Conservation (phyloP, 1,140 invertebrate species). For the Drosophila takahashii region DNA sequence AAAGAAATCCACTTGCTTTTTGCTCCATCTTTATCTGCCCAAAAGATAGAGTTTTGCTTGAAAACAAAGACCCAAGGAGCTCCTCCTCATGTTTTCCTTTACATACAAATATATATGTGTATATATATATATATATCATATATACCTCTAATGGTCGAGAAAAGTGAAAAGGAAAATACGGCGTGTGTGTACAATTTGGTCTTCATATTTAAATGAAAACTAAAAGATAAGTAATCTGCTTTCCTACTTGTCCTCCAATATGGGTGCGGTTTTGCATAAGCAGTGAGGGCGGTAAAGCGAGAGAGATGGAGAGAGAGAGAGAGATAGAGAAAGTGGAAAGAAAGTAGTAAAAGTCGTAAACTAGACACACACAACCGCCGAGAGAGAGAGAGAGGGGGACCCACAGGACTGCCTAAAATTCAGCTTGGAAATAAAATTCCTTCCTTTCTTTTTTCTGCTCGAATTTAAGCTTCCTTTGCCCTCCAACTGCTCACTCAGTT, state of each 20-base stretch:
- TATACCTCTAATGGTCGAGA: not conserved
- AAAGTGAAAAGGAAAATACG: conserved; percentile 18
- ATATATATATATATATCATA: not conserved
- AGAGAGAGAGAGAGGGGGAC: not conserved
- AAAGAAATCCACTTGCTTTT: conserved; percentile 37
- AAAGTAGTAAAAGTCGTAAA: conserved; percentile 58
- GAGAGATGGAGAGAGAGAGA: not conserved
- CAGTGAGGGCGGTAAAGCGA: not conserved
- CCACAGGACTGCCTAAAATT: conserved; percentile 48
- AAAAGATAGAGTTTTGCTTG: conserved; percentile 16
- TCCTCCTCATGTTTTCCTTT: not conserved
- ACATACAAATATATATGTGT: not conserved
- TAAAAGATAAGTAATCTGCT: conserved; percentile 78
- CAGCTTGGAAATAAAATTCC: conserved; percentile 41
- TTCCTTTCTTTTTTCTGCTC: conserved; percentile 10
- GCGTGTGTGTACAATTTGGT: conserved; percentile 59
- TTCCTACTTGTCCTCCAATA: conserved; percentile 43
- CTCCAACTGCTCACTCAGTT: conserved; percentile 46
- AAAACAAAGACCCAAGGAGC: conserved; percentile 13
- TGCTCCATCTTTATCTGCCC: conserved; percentile 9
- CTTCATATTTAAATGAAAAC: conserved; percentile 79
- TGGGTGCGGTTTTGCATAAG: conserved; percentile 71
- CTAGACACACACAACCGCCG: conserved; percentile 31
- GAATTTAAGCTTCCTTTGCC: conserved; percentile 14
- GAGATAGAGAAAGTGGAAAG: conserved; percentile 6